Base-by-base conservation (phyloP, 2,888 invertebrate species). In the Opisthograptis luteolata region DNA sequence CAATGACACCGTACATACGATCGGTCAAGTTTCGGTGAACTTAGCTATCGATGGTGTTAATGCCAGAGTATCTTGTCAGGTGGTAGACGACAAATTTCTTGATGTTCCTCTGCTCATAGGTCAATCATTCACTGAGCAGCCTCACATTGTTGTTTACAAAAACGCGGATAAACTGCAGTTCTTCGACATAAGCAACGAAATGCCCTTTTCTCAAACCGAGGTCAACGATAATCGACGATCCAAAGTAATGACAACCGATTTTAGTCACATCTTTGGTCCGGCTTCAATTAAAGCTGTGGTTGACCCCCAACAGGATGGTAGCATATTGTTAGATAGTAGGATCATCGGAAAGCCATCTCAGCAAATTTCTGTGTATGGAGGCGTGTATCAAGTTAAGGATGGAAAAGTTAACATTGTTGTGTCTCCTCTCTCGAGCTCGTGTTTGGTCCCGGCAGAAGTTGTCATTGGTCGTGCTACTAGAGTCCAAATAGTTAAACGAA, bases 91-190 rank as follows among this genome's bases (percentile, higher is more conserved):
- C 12, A 8, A 30, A 2, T 13, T 31, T 3, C 22, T 40, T 1
- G 22, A 40, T n/a, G 14, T 13, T 1, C 40, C 40, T 8, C 2
- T 40, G 22, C 8, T 40, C 8, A 30, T 40, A 10, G 40, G 40
- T 3, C 40, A 40, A 10, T 30, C 31, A 2, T 31, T 10, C 22
- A 19, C 40, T n/a, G n/a, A 27, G 13, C 42, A 34, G 10, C 42
- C 42, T 17, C 42, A 42, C 8, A 19, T 42, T 12, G n/a, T 42
- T 1, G 42, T 34, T 7, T 34, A 14, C 10, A 34, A 42, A 42
- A 22, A 42, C 8, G 42, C 4, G 8, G 5, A 4, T 12, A 28
- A 10, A 8, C 12, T 40, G 22, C 30, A 40, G 8, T 40, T 40
- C 9, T 19, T 40, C 3, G 7, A 31, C 14, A 12, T 40, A 3